Conservation (phyloP, 35 echinoderm and acorn worm genomes). For the Hemicentrotus pulcherrimus region DNA sequence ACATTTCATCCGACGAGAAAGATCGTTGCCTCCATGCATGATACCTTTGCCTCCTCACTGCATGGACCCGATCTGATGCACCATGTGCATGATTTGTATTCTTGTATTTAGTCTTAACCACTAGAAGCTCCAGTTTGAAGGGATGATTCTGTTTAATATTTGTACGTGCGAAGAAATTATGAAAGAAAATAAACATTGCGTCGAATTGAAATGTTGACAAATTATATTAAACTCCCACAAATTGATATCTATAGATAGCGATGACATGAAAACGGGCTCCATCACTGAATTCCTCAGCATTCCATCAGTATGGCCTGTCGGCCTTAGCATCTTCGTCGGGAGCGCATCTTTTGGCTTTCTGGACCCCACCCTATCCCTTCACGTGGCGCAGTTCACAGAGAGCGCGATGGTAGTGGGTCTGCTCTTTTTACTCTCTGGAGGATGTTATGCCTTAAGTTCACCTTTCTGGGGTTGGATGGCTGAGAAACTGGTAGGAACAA, state of each 20-base stretch:
- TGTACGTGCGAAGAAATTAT: too few species aligned
- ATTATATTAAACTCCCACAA: neutral
- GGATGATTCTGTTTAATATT: too few species aligned
- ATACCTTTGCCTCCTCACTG: too few species aligned
- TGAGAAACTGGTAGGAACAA: conserved; percentile 1
- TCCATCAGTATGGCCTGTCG: conserved; percentile 52
- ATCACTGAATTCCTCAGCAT: conserved; percentile 53
- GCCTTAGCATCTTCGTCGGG: conserved; percentile 43
- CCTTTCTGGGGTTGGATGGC: conserved; percentile 36
- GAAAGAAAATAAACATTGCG: too few species aligned
- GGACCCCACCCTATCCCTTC: conserved; percentile 66
- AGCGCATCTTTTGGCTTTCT: conserved; percentile 57
- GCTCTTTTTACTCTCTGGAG: conserved; percentile 14
- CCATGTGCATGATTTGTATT: too few species aligned
- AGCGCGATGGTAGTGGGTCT: conserved; percentile 34
- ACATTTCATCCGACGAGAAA: too few species aligned
- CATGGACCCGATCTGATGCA: too few species aligned
- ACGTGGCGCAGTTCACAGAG: conserved; percentile 22
- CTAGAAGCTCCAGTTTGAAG: too few species aligned
- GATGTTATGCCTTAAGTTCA: conserved; percentile 37
- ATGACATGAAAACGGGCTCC: conserved; percentile 39
- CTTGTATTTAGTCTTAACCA: too few species aligned
- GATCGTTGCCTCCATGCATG: too few species aligned
- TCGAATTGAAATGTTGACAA: too few species aligned
- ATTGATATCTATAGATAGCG: neutral